phyloP scores from a whole-genome alignment of 1,140 invertebrate species.

The Acromyrmex charruanus region DNA sequence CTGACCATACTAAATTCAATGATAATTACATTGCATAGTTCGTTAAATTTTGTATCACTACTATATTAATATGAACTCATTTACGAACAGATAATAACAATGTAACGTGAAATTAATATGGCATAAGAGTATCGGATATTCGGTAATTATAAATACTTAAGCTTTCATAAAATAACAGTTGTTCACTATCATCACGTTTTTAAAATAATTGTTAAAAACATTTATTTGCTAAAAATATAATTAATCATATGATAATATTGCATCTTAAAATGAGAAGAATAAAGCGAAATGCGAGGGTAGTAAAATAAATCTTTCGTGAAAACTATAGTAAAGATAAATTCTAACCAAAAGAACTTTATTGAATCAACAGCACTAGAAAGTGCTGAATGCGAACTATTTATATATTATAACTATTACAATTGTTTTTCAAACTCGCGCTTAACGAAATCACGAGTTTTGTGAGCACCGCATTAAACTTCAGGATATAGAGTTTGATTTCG shows the following conservation, averaged over 20 bases:
- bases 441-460: slow-evolving; percentile 6
- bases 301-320: slow-evolving; percentile 17
- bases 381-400: not conserved
- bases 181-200: not conserved
- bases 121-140: not conserved
- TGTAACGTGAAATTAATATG: slow-evolving; percentile 35
- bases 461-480: not conserved
- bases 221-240: not conserved
- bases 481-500: slow-evolving; percentile 15
- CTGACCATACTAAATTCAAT: not conserved
- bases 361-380: not conserved
- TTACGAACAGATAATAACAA: slow-evolving; percentile 4
- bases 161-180: not conserved
- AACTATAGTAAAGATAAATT: not conserved
- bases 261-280: not conserved
- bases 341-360: not conserved
- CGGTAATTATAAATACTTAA: slow-evolving; percentile 20
- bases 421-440: slow-evolving; percentile 1
- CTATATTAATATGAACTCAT: slow-evolving; percentile 20
- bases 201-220: not conserved
- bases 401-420: slow-evolving; percentile 7
- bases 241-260: not conserved
- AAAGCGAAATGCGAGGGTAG: not conserved
- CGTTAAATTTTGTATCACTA: slow-evolving; percentile 29
- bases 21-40: slow-evolving; percentile 22